A percentile compares a stretch with the other conserved stretches of the same genome.
These are phyloP conservation scores for Sarcophaga rosellei DNA, from an alignment of 2,888 invertebrate species.

Conservation along the genomic window DNA sequence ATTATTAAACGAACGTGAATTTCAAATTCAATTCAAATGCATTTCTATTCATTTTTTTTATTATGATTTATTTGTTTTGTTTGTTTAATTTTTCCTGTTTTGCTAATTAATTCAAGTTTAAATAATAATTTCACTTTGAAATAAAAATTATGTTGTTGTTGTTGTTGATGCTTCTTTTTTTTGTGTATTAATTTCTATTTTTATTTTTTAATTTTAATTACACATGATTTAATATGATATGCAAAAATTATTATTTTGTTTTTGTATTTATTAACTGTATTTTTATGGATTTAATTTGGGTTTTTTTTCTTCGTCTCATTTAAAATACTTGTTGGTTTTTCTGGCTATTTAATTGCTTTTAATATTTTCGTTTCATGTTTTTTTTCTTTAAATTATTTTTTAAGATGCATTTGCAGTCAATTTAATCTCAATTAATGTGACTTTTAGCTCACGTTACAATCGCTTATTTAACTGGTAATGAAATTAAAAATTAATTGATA, in stretches of 20 bases:
- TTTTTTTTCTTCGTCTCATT: no score
- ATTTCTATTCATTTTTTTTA: background rate
- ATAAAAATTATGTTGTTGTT: background rate
- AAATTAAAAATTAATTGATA: background rate
- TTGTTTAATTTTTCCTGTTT: no score
- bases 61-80: background rate
- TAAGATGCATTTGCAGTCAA: background rate
- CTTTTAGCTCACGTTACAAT: conserved; percentile 6
- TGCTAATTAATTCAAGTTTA: background rate
- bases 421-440: background rate
- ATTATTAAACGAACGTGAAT: background rate
- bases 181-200: background rate
- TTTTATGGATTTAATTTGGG: background rate
- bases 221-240: background rate
- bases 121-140: conserved; percentile 26
- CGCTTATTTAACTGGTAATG: background rate
- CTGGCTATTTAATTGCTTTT: background rate
- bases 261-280: background rate
- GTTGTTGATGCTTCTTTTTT: background rate
- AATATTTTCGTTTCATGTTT: conserved; percentile 4
- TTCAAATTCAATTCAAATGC: conserved; percentile 1
- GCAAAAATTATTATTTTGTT: background rate
- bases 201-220: background rate
- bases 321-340: no score
- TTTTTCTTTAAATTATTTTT: conserved; percentile 9